Evolutionary conservation across 2,113 vertebrate genomes (phyloP).

Genomic region (Oceanites oceanicus): DNA sequence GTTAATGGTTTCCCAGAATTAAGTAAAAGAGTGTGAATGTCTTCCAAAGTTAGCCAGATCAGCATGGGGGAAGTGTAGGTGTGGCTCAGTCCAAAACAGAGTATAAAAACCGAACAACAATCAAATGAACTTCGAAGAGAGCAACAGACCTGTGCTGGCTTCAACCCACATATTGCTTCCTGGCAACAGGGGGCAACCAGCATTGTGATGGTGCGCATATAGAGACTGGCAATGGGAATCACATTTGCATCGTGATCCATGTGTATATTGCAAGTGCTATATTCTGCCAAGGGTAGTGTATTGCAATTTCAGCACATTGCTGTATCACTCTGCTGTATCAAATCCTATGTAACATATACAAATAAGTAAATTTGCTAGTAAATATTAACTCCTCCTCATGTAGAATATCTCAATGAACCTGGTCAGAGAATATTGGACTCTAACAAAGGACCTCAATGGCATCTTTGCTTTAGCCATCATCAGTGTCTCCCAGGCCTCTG

Average conservation of each 20-base stretch:
- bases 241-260: not conserved
- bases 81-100: not conserved
- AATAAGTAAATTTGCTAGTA: not conserved
- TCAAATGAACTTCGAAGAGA: not conserved
- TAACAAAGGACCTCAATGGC: not conserved
- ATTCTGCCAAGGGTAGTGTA: not conserved
- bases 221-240: not conserved
- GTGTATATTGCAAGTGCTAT: not conserved
- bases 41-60: not conserved
- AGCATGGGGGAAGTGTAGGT: not conserved
- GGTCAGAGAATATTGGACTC: not conserved
- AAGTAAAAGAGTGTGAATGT: not conserved
- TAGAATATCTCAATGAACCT: not conserved
- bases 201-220: rapidly evolving
- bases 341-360: not conserved
- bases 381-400: not conserved
- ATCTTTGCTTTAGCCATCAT: not conserved
- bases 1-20: not conserved
- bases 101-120: not conserved
- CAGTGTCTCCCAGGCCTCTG: not conserved
- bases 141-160: not conserved
- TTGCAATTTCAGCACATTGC: not conserved
- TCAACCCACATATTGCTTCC: not conserved
- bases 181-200: not conserved
- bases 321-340: not conserved